These are phyloP conservation scores for Chrysolina americana DNA, from an alignment of 2,888 invertebrate genomes.

Conservation along the genomic window DNA sequence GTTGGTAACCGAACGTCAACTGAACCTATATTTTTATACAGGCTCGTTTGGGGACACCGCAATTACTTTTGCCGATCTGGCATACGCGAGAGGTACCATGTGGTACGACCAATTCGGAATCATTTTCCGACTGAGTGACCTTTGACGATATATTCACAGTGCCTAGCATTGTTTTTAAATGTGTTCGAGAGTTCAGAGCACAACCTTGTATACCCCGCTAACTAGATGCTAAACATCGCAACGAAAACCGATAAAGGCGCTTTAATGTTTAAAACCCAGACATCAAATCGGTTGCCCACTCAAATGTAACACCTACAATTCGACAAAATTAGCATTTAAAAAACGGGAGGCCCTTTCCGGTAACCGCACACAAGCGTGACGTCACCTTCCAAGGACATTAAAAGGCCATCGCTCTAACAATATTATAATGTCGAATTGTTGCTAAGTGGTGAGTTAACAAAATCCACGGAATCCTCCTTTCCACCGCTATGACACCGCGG, in stretches of 20 bases:
- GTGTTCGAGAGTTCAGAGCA: not conserved
- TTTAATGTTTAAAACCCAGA: slow-evolving; percentile 46
- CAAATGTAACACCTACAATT: slow-evolving; percentile 46
- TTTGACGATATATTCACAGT: slow-evolving; percentile 5
- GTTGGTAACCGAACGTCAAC: too few relatives aligned
- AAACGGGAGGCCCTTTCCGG: slow-evolving; percentile 49
- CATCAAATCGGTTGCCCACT: slow-evolving; percentile 39
- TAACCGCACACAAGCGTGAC: slow-evolving; percentile 31
- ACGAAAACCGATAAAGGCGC: slow-evolving; percentile 33
- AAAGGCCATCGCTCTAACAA: slow-evolving; percentile 43
- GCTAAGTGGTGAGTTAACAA: slow-evolving; percentile 39
- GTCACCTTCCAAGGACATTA: slow-evolving; percentile 47
- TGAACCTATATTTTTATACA: too few relatives aligned
- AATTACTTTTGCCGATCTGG: too few relatives aligned
- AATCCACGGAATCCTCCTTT: slow-evolving; percentile 24
- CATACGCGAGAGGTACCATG: too few relatives aligned
- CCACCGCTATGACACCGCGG: not conserved
- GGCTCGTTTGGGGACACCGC: too few relatives aligned
- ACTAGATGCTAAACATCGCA: slow-evolving; percentile 10
- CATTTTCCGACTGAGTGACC: not conserved
- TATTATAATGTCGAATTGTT: slow-evolving; percentile 35
- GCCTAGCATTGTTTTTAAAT: not conserved
- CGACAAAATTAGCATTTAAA: slow-evolving; percentile 46
- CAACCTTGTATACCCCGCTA: slow-evolving; percentile 7
- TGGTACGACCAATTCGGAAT: too few relatives aligned